Base-by-base conservation (phyloP, 2,888 invertebrate species). In the Alentia gelatinosa region DNA sequence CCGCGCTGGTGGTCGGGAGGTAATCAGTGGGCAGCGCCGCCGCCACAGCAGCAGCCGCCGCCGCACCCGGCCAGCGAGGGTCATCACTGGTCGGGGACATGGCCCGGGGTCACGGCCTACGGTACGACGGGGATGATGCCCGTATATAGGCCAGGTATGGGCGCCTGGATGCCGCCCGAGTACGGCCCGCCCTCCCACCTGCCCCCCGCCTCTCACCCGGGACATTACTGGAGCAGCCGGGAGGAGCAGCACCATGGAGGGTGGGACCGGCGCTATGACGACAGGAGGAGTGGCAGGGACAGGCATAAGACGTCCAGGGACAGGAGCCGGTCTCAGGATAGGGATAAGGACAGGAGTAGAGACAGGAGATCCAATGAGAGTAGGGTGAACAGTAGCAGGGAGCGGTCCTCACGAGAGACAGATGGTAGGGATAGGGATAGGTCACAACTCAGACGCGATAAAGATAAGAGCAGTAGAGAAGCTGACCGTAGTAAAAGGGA, bases 1-100 rank as follows among this genome's bases (percentile, higher is more conserved):
- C 79, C 79, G 35, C 12, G 79, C 37, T 79, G 79, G 79, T 79
- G 79, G 79, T 79, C 79, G 39, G 15, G 37, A 35, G 79, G 79
- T 37, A 23, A n/a, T 1, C 79, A 79, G 68, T 68, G 68, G 68
- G 30, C 19, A 19, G 23, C 56, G 26, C 26, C 74, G n/a, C 74
- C 35, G 37, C 39, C 19, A 39, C 39, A 1, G 39, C 79, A 79
- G 37, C 79, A 68, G n/a, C 68, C 30, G 75, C 30, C 26, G 75
- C 75, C 35, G 35, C 79, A 37, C 37, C 37, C 1, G 1, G 37
- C 1, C 0, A n/a, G 0, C 1, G 79, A 37, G 9, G 79, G 79
- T 39, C 79, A 15, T 39, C 79, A 37, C 15, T 39, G 74, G 74
- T 15, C 74, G 15, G 74, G 74, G 30, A 15, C 74, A 15, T 74